Conservation (phyloP, 2,113 vertebrate genomes). For the Istiophorus platypterus region DNA sequence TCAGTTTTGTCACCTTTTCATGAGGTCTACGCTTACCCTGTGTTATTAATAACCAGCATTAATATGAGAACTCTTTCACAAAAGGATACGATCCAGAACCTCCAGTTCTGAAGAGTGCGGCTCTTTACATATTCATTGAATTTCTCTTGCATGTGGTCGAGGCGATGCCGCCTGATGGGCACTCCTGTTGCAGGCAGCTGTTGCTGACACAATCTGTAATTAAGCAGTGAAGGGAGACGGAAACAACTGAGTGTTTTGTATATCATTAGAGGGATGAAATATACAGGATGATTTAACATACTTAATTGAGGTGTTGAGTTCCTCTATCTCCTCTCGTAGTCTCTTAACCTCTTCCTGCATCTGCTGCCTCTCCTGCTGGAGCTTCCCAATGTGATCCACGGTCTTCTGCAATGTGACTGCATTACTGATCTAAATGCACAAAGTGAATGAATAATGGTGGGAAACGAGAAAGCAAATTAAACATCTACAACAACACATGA, state of each 20-base stretch:
- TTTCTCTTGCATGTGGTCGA: conserved; percentile 89
- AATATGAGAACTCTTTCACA: not conserved
- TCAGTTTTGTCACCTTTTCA: not conserved
- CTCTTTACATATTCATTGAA: conserved; percentile 94
- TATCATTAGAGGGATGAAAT: not conserved
- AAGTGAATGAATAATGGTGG: not conserved
- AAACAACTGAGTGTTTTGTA: not conserved
- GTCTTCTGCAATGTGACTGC: conserved; percentile 94
- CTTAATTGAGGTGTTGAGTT: conserved; percentile 93
- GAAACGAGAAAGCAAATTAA: not conserved
- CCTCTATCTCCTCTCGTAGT: conserved; percentile 93
- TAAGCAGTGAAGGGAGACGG: not conserved
- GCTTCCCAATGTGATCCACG: conserved; percentile 94
- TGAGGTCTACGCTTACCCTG: not conserved
- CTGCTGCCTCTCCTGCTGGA: conserved; percentile 94
- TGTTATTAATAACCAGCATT: not conserved
- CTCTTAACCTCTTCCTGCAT: conserved; percentile 92
- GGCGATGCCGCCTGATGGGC: conserved; percentile 84
- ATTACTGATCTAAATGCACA: conserved; percentile 88
- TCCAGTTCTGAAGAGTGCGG: conserved; percentile 95
- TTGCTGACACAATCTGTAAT: conserved; percentile 90
- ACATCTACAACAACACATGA: not conserved
- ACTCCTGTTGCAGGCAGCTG: conserved; percentile 95
- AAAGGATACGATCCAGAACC: conserved; percentile 99
- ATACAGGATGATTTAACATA: conserved; percentile 66